Conservation (phyloP, 2,888 invertebrate species). For the Holacanthella duospinosa region DNA sequence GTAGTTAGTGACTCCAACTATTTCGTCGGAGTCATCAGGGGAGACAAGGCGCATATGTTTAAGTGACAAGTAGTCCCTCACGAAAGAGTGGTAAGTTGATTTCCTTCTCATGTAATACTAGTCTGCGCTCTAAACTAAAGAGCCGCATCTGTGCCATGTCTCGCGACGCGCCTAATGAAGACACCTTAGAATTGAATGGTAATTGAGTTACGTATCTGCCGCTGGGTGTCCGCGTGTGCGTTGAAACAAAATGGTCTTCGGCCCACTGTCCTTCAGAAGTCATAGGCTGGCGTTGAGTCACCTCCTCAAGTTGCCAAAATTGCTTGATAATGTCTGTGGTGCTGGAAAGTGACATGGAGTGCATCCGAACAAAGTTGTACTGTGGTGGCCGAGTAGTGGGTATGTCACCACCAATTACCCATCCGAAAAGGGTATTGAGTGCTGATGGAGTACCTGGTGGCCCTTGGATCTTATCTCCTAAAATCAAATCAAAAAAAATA, state of each 20-base stretch:
- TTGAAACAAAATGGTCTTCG: conserved; percentile 12
- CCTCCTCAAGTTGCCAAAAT: conserved; percentile 19
- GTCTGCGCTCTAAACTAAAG: background rate
- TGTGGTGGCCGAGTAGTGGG: background rate
- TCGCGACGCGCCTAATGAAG: background rate
- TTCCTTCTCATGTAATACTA: background rate
- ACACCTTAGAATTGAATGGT: conserved; percentile 8
- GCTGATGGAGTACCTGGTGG: background rate
- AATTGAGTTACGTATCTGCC: conserved; percentile 15
- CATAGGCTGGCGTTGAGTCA: no score
- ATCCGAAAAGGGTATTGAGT: background rate
- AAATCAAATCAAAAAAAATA: background rate
- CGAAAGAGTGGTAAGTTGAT: conserved; percentile 22
- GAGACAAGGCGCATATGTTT: conserved; percentile 30
- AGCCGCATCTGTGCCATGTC: background rate
- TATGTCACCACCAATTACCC: background rate
- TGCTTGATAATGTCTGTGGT: background rate
- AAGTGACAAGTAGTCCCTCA: conserved; percentile 26
- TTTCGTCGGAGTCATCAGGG: background rate
- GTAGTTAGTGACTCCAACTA: conserved; percentile 19
- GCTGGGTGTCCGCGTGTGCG: background rate
- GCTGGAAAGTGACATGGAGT: background rate
- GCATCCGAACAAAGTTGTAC: background rate
- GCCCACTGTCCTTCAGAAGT: conserved; percentile 12
- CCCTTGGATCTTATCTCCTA: background rate